Percentiles rank a stretch among this genome's conserved stretches.
Evolutionary conservation across 2,113 vertebrate species (phyloP).

Genomic region (Grus americana): DNA sequence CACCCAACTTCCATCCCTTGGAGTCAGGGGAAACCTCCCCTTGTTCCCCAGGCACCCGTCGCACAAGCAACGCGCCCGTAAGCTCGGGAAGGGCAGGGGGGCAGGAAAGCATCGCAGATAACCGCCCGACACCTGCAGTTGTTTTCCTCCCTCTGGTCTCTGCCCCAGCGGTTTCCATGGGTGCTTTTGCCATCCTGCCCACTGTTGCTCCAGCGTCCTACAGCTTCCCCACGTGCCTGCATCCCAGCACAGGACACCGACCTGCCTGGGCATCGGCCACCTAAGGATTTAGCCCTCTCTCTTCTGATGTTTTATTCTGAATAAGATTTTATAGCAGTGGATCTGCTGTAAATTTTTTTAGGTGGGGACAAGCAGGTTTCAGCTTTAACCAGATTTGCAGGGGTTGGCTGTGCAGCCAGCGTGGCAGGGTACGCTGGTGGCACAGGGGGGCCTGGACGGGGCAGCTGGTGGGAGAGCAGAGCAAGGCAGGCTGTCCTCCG

Average conservation of each 20-base stretch:
- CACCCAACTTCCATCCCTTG: background rate
- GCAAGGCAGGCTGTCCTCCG: background rate
- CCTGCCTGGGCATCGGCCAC: background rate
- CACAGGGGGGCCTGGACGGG: fast-evolving
- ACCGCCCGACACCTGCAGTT: fast-evolving
- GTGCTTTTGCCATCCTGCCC: background rate
- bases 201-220: fast-evolving
- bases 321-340: background rate
- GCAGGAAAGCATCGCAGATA: background rate
- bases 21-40: background rate
- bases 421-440: background rate
- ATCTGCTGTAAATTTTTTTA: background rate
- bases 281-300: background rate
- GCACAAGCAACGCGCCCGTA: background rate
- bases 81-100: background rate
- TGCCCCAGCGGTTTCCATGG: background rate
- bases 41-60: background rate
- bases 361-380: background rate
- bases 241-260: fast-evolving
- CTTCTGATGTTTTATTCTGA: background rate
- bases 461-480: background rate
- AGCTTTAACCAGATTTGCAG: background rate
- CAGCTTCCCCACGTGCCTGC: background rate
- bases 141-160: background rate
- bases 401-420: background rate